Conservation (phyloP, 2,113 vertebrate species). For the Symphodus melops region DNA sequence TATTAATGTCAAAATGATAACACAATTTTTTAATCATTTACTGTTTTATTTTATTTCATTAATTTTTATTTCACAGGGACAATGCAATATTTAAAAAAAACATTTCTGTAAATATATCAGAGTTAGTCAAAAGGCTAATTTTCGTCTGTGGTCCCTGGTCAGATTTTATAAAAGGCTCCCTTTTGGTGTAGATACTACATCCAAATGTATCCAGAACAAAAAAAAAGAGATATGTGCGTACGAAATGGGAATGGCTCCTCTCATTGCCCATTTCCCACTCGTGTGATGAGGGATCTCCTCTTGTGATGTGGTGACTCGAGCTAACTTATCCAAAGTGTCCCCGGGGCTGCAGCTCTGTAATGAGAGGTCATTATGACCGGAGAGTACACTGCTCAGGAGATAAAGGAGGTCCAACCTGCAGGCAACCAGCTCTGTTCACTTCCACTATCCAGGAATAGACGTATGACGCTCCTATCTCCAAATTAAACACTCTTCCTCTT, state of each 20-base stretch:
- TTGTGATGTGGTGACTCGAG: conserved; percentile 43
- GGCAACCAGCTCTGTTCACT: conserved; percentile 26
- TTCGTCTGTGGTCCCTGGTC: no score
- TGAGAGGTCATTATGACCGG: conserved; percentile 69
- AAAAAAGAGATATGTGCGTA: no score
- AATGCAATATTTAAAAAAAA: no score
- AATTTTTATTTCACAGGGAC: no score
- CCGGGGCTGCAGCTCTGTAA: conserved; percentile 56
- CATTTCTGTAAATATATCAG: no score
- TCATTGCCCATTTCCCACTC: neutral
- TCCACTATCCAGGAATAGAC: conserved; percentile 57
- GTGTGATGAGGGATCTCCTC: conserved; percentile 5
- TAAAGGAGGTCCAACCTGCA: conserved; percentile 51
- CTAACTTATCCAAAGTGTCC: conserved; percentile 43
- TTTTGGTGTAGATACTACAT: no score
- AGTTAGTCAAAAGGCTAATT: no score
- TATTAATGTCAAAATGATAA: no score
- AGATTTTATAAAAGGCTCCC: no score
- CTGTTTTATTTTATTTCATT: no score
- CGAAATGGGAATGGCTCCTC: neutral
- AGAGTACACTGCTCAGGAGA: conserved; percentile 52
- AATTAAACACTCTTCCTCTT: conserved; percentile 57
- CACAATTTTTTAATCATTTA: no score
- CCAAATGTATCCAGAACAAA: no score
- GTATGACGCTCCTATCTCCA: conserved; percentile 38